A percentile compares a stretch with the other conserved stretches of the same genome.
Conservation (phyloP, 2,797 vertebrate species). For the Acanthurus tractus region DNA sequence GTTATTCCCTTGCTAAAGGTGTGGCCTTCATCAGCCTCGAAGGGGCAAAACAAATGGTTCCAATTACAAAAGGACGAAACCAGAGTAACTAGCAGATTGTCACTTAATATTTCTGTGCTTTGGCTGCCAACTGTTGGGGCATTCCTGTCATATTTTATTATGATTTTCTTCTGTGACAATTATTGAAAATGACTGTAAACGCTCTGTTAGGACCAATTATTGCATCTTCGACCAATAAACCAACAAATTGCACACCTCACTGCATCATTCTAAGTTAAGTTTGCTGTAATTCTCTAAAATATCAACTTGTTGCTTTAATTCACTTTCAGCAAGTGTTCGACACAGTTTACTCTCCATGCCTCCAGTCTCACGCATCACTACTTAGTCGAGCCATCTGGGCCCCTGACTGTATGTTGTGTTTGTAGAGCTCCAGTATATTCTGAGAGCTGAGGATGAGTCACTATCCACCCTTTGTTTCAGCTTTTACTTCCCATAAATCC, state of each 20-base stretch:
- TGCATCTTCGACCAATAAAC: neutral
- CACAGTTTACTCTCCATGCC: constrained; percentile 42
- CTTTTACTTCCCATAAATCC: neutral
- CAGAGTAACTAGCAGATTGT: neutral
- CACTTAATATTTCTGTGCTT: neutral
- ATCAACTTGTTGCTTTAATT: neutral
- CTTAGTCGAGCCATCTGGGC: neutral
- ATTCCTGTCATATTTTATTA: too few species aligned
- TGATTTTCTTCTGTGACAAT: neutral
- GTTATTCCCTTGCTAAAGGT: constrained; percentile 45
- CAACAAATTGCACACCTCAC: too few species aligned
- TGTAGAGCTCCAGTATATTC: neutral
- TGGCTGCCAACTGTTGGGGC: neutral
- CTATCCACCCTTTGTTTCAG: constrained; percentile 7
- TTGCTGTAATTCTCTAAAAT: neutral
- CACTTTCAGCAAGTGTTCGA: neutral
- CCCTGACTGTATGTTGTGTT: neutral
- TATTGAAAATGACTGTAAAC: too few species aligned
- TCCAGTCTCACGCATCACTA: constrained; percentile 50
- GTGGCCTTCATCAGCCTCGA: constrained; percentile 31
- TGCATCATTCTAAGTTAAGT: neutral
- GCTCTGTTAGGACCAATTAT: neutral
- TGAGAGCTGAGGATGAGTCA: neutral
- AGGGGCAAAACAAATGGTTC: constrained; percentile 3
- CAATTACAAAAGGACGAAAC: constrained; percentile 3